Conservation (phyloP, 2,797 vertebrate species). For the Rhinoraja longicauda region DNA sequence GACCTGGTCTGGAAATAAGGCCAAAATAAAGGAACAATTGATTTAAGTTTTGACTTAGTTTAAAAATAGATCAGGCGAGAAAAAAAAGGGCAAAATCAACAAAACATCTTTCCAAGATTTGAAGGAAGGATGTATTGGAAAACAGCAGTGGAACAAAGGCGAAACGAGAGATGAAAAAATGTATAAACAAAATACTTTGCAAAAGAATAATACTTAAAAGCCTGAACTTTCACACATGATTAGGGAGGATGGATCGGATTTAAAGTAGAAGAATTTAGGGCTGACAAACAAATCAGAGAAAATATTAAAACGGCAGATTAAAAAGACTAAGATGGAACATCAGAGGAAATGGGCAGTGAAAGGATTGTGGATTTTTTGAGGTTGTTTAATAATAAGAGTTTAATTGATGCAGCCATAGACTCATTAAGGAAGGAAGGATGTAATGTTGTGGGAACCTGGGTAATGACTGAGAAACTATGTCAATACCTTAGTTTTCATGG, state of each 20-base stretch:
- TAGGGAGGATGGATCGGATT: background rate
- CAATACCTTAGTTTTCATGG: background rate
- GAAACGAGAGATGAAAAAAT: background rate
- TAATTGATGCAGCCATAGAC: background rate
- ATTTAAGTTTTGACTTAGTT: background rate
- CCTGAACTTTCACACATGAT: background rate
- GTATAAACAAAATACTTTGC: background rate
- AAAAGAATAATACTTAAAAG: background rate
- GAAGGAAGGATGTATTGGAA: background rate
- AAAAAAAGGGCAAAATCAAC: background rate
- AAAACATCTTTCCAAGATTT: background rate
- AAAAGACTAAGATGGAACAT: background rate
- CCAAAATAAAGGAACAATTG: conserved; percentile 22
- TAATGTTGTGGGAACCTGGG: background rate
- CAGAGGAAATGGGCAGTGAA: background rate
- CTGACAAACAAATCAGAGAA: background rate
- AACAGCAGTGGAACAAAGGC: background rate
- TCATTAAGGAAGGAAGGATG: background rate
- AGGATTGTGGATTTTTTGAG: background rate
- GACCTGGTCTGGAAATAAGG: background rate
- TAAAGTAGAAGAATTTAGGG: background rate
- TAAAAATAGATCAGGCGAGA: background rate
- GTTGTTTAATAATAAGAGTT: background rate
- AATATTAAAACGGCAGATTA: background rate
- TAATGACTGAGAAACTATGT: background rate